These are phyloP conservation scores for Platycnemis pennipes DNA, from an alignment of 2,888 invertebrate species.

Conservation along the genomic window DNA sequence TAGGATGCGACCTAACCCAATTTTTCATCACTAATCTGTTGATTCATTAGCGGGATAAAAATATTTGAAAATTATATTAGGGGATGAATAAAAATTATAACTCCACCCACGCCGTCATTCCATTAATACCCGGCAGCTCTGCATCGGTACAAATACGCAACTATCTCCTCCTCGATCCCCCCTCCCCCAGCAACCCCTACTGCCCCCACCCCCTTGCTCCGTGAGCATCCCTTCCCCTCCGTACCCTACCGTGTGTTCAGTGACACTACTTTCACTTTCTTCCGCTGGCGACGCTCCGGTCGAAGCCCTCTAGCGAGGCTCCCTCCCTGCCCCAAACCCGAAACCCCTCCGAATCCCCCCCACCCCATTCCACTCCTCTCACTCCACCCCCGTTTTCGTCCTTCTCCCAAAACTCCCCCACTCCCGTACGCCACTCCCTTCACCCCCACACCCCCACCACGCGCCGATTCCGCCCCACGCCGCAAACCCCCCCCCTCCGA, in stretches of 20 bases:
- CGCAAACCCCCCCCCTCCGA: not conserved
- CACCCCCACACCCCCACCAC: not conserved
- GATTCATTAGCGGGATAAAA: not conserved
- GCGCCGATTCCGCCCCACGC: not conserved
- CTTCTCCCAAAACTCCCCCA: not conserved
- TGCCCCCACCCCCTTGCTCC: not conserved
- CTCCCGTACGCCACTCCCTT: not conserved
- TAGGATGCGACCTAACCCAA: not conserved
- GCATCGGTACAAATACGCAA: slow-evolving; percentile 37
- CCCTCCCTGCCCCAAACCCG: not conserved
- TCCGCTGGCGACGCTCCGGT: slow-evolving; percentile 66
- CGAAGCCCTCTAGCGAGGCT: slow-evolving; percentile 44
- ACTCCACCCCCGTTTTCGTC: not conserved
- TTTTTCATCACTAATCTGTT: not conserved
- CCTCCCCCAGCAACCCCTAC: not conserved
- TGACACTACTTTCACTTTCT: slow-evolving; percentile 65
- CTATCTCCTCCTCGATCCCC: not conserved
- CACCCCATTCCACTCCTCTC: not conserved
- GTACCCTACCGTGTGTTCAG: slow-evolving; percentile 36
- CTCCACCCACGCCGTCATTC: not conserved
- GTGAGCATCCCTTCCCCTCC: not conserved
- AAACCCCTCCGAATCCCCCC: not conserved
- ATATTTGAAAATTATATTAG: not conserved
- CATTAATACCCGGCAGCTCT: slow-evolving; percentile 10
- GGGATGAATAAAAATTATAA: not conserved